Evolutionary conservation across 2,113 vertebrate species (phyloP), one percentile per base, ranked within the genome.

Genomic region (Herpetotheres cachinnans): DNA sequence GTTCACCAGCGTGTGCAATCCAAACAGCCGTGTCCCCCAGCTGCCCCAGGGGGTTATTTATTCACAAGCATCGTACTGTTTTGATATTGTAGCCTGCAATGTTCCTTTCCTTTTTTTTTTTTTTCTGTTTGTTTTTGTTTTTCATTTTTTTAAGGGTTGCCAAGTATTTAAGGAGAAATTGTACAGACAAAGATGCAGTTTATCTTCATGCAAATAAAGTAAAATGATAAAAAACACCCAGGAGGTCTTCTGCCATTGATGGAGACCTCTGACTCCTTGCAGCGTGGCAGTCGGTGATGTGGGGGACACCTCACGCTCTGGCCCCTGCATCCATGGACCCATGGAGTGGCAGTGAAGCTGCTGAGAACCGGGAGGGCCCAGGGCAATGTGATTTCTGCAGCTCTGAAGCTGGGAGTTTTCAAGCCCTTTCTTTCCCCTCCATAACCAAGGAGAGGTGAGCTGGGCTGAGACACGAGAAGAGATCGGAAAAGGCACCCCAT

Each of bases 171-270:
- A 97, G 91, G 86, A 95, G 91, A 93, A 91, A 80, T 76, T 96
- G 94, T 97, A 95, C 89, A 92, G 93, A 93, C 66, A 36, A 84
- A 76, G 17, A 36, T 9, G 3, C 74, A 29, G 42, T 90, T 91
- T 95, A 89, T 96, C 92, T 92, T 92, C 92, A 90, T 92, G 93
- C 95, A 89, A 97, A 98, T 98, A 97, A 97, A 97, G 34, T 88
- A 27, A 79, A 80, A 78, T 83, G 9, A 84, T 89, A 14, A 76
- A 91, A 94, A 89, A 16, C 82, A 84, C 52, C 49, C 73, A 52
- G 84, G 58, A 89, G 73, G 82, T 84, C 58, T 72, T 65, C 83
- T 69, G 80, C 81, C 16, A 3, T 92, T 72, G 66, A 71, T 80
- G 71, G 77, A 82, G 47, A 71, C 38, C 36, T 72, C 65, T 19